Evolutionary conservation across 2,888 invertebrate genomes (phyloP).

Genomic region (Furcula furcula): DNA sequence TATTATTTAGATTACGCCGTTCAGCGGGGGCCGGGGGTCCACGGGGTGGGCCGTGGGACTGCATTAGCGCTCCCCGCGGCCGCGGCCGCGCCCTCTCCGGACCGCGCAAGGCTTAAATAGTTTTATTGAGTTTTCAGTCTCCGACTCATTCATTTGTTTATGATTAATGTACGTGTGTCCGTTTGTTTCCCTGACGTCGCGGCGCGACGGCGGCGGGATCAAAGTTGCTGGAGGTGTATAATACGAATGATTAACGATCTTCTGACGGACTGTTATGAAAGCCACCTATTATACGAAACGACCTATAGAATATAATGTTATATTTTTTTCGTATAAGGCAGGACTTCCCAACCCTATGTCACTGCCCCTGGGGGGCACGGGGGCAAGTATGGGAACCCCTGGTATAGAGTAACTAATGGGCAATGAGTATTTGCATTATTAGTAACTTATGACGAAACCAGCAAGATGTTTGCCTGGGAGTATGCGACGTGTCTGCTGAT

Average conservation of each 20-base stretch:
- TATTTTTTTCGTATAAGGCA: too few relatives aligned
- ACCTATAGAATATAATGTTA: too few relatives aligned
- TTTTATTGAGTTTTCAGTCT: constrained; percentile 37
- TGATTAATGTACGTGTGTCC: constrained; percentile 21
- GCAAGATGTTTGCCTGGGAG: too few relatives aligned
- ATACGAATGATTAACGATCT: constrained; percentile 9
- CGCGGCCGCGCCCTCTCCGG: not conserved
- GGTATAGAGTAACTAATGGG: too few relatives aligned
- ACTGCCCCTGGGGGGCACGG: too few relatives aligned
- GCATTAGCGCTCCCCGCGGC: constrained; percentile 12
- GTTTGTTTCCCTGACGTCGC: constrained; percentile 2
- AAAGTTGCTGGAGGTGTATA: constrained; percentile 4
- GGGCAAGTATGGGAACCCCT: too few relatives aligned
- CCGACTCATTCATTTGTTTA: constrained; percentile 19
- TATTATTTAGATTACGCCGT: constrained; percentile 39
- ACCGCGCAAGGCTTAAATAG: constrained; percentile 35
- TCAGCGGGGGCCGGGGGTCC: not conserved
- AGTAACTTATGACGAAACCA: too few relatives aligned
- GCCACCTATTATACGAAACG: not conserved
- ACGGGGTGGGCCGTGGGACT: not conserved
- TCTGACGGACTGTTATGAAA: not conserved
- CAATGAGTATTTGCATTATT: too few relatives aligned
- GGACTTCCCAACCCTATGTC: too few relatives aligned
- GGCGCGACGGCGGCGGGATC: constrained; percentile 1
- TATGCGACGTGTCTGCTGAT: too few relatives aligned